Conservation (phyloP, 2,888 invertebrate genomes). For the Phymatocera aterrima region DNA sequence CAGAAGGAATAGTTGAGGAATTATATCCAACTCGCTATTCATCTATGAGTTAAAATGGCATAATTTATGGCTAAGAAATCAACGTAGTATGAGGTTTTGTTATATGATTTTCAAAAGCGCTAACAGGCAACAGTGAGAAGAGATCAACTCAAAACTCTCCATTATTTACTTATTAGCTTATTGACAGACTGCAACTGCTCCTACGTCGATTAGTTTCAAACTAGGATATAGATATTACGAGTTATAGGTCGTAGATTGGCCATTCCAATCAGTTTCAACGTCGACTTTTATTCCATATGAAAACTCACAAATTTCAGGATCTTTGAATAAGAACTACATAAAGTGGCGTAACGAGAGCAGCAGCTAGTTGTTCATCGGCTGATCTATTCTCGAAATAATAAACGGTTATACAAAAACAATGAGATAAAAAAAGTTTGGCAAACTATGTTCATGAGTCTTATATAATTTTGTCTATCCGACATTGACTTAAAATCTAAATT, state of each 20-base stretch:
- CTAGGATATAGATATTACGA: neutral
- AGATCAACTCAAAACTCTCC: neutral
- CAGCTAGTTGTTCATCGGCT: neutral
- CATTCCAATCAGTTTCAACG: neutral
- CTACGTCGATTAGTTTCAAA: neutral
- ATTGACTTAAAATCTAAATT: constrained; percentile 12
- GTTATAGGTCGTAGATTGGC: neutral
- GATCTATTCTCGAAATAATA: neutral
- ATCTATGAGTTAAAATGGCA: constrained; percentile 15
- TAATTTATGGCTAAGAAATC: constrained; percentile 19
- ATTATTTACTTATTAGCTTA: neutral
- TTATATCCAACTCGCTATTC: constrained; percentile 9
- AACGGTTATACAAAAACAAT: neutral
- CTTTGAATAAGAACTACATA: neutral
- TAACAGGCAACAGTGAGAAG: neutral
- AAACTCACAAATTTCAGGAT: neutral
- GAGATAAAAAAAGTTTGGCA: constrained; percentile 28
- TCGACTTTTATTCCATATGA: neutral
- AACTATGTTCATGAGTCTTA: constrained; percentile 8
- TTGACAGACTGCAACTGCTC: neutral
- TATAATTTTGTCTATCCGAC: constrained; percentile 7
- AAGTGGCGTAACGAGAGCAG: neutral
- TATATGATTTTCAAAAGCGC: neutral
- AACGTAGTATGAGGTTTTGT: constrained; percentile 6
- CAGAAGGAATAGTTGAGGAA: neutral